Evolutionary conservation across 2,797 vertebrate species (phyloP).

Genomic region (Pseudotriccus pelzelni): DNA sequence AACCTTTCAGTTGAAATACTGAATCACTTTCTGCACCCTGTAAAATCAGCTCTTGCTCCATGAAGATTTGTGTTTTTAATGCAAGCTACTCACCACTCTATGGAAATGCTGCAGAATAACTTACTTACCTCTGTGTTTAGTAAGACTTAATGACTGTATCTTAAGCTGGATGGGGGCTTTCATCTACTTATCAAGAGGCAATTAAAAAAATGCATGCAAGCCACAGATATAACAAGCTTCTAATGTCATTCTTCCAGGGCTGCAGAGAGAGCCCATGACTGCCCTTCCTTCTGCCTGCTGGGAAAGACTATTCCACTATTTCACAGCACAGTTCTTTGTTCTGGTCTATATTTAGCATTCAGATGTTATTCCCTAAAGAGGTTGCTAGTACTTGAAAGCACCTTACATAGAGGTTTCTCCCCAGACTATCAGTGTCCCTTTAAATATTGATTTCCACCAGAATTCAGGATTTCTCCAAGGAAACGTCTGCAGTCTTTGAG

Average conservation of each 20-base stretch:
- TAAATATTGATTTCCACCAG: slow-evolving; percentile 17
- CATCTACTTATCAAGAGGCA: not conserved
- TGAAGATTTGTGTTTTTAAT: not conserved
- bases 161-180: not conserved
- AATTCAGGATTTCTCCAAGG: not conserved
- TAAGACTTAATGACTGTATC: not conserved
- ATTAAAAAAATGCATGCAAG: not conserved
- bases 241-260: not conserved
- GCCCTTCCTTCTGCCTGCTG: not conserved
- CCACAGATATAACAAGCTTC: not conserved
- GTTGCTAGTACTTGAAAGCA: not conserved
- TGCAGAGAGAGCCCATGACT: not conserved
- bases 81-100: not conserved
- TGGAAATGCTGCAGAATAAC: not conserved
- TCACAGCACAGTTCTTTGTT: slow-evolving; percentile 1
- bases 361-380: not conserved
- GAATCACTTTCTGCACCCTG: not conserved
- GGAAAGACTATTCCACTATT: not conserved
- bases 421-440: not conserved
- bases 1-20: not conserved
- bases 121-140: not conserved
- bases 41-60: not conserved
- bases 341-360: not conserved
- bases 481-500: not conserved
- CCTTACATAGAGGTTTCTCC: not conserved